phyloP scores from a whole-genome alignment of 2,797 vertebrate species.

The Alauda arvensis region DNA sequence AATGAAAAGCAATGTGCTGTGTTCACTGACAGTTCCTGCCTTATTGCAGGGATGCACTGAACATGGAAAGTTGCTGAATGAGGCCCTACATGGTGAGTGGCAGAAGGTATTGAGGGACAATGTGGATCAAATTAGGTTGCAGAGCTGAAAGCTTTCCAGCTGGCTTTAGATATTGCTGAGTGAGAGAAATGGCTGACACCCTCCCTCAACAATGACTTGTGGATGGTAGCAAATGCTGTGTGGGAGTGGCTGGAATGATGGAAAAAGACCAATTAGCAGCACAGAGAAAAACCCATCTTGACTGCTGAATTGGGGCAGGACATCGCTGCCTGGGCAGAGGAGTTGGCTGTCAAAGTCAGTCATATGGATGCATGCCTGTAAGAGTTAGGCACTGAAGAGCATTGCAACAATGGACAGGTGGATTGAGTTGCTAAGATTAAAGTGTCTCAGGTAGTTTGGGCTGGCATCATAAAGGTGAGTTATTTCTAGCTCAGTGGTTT shows the following conservation, averaged over 20 bases:
- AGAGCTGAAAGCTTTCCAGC: background rate
- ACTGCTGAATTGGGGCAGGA: background rate
- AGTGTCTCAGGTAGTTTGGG: background rate
- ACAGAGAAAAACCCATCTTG: background rate
- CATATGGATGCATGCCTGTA: background rate
- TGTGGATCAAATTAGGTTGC: background rate
- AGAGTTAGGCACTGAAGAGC: background rate
- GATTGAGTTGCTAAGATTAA: background rate
- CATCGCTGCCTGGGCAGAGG: background rate
- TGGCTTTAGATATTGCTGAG: background rate
- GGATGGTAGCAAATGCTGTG: background rate
- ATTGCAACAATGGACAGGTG: rapidly evolving
- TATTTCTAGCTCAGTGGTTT: background rate
- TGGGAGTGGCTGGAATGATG: background rate
- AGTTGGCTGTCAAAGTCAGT: background rate
- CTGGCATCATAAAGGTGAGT: background rate
- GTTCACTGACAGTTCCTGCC: background rate
- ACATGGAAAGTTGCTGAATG: background rate
- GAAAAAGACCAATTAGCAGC: background rate
- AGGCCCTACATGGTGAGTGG: background rate
- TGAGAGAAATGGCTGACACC: background rate
- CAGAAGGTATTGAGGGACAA: background rate
- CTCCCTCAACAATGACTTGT: background rate
- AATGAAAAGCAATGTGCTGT: background rate
- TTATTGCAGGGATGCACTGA: background rate